Evolutionary conservation across 1,140 invertebrate species (phyloP).

Genomic region (Formica exsecta): DNA sequence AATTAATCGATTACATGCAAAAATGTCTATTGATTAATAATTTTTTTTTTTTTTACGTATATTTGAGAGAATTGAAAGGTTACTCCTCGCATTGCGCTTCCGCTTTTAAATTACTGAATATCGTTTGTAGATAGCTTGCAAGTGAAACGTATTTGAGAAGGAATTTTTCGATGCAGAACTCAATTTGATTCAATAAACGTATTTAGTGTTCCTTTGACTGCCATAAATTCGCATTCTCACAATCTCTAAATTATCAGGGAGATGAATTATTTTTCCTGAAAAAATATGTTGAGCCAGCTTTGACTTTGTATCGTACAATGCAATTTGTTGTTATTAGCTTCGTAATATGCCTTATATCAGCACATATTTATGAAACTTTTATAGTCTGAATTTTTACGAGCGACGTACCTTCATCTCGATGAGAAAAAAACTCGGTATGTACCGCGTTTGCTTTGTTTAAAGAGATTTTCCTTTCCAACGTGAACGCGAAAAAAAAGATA

Average conservation of each 20-base stretch:
- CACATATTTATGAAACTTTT: constrained; percentile 15
- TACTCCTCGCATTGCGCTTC: background rate
- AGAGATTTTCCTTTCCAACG: constrained; percentile 42
- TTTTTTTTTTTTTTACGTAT: background rate
- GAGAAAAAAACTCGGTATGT: constrained; percentile 24
- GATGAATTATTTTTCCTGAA: background rate
- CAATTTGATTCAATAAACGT: constrained; percentile 9
- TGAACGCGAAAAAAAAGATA: constrained; percentile 2
- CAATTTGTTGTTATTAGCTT: background rate
- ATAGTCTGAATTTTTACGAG: background rate
- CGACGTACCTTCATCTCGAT: background rate
- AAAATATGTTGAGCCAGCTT: background rate
- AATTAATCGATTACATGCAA: too few species aligned
- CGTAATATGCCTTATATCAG: background rate
- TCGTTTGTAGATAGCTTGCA: background rate
- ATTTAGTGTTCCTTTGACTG: constrained; percentile 31
- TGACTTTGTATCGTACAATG: background rate
- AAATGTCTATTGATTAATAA: too few species aligned
- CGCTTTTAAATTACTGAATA: constrained; percentile 3
- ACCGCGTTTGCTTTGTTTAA: background rate
- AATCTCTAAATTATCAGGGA: background rate
- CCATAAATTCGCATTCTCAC: background rate
- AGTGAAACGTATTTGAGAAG: constrained; percentile 34
- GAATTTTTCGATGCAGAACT: constrained; percentile 36
- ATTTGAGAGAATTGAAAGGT: background rate